These are phyloP conservation scores for Brachystomella parvula DNA, from an alignment of 1,140 invertebrate genomes.

Conservation along the genomic window DNA sequence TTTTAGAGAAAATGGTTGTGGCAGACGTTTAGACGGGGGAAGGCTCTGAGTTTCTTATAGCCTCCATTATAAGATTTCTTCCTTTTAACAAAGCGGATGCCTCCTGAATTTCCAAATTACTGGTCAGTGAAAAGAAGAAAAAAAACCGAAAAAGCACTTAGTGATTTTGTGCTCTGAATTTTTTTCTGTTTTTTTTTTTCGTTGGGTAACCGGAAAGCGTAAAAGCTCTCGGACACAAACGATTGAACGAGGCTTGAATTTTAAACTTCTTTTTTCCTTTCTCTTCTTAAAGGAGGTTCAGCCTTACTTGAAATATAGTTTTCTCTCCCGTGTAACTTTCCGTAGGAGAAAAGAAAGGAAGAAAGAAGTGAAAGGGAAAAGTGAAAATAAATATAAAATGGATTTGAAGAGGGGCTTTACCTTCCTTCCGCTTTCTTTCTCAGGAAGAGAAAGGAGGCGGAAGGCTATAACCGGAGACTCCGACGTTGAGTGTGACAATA, in stretches of 20 bases:
- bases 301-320: not conserved
- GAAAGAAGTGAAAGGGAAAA: not conserved
- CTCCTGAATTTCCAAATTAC: too few species aligned
- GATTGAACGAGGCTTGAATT: constrained; percentile 12
- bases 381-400: constrained; percentile 19
- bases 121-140: too few species aligned
- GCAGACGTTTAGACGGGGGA: too few species aligned
- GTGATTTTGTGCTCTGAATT: too few species aligned
- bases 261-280: not conserved
- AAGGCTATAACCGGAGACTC: not conserved
- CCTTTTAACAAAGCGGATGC: too few species aligned
- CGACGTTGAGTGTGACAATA: constrained; percentile 6
- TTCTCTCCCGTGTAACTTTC: not conserved
- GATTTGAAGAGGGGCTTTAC: constrained; percentile 6
- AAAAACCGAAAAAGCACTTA: too few species aligned
- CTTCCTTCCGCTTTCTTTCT: not conserved
- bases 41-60: too few species aligned
- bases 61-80: too few species aligned
- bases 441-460: not conserved
- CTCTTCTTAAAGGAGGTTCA: not conserved
- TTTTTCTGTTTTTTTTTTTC: constrained; percentile 3
- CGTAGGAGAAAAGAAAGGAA: not conserved
- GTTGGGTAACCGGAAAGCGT: constrained; percentile 8
- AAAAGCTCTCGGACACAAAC: constrained; percentile 10
- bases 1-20: too few species aligned